Base-by-base conservation (phyloP, 2,113 vertebrate species). In the Cyanoderma ruficeps region DNA sequence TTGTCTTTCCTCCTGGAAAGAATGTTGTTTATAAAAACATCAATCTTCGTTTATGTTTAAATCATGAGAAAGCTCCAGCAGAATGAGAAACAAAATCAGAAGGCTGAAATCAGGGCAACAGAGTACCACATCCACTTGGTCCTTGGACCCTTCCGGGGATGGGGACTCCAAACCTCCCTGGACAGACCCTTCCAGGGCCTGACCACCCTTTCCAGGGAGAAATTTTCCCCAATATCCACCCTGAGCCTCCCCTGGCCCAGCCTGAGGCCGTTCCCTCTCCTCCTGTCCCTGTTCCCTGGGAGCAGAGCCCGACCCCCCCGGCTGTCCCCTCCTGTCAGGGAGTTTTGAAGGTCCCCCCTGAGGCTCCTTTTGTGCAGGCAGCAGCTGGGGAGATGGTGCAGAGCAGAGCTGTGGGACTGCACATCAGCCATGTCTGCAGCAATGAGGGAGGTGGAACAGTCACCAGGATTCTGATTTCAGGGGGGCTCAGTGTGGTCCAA, bases 201-300 rank as follows among this genome's bases (percentile, higher is more conserved):
- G 23, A 15, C 0, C 46, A 8, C 23, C 5, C 7, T 25, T 25
- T 39, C 39, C 23, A 46, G 0, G 27, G 0, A 39, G 9, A 6
- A 53, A 47, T 31, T 3, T 16, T 10, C 35, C 47, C 11, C 2
- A 4, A 3, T 2, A 5, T 30, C 53, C 69, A 30, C 0, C 13
- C 46, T 46, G 46, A 1, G 0, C 69, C 39, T 39, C 3, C 27
- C 39, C 53, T 75, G 39, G 33, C 33, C 2, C 61, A 75, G 20
- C 39, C 21, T n/a, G 60, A 74, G 60, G 46, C 46, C 0, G 0
- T 89, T 75, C 16, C 46, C 60, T 67, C 46, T 53, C 7, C 3
- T 82, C 60, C 60, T 68, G 39, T 75, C 52, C 69, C 69, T 37
- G 44, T 57, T 59, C 23, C 18, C 86, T 50, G 67, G 13, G 4